Evolutionary conservation across 1,140 invertebrate genomes (phyloP).

Genomic region (Delia radicum): DNA sequence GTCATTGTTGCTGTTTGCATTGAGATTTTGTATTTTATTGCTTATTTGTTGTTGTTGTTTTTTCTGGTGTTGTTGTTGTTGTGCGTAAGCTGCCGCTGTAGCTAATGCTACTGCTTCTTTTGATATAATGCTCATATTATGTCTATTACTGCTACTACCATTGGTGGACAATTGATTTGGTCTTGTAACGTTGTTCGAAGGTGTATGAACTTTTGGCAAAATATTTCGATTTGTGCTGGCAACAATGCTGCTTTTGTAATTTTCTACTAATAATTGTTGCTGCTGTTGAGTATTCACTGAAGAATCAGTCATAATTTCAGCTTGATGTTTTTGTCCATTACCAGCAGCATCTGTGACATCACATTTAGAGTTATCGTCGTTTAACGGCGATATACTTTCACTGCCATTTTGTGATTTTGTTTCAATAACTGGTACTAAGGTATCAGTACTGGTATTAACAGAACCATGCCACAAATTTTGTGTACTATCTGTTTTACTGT

Average conservation of each 20-base stretch:
- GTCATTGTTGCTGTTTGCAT: conserved; percentile 7
- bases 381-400: neutral
- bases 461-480: conserved; percentile 38
- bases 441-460: conserved; percentile 58
- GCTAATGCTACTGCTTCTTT: neutral
- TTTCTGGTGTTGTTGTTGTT: neutral
- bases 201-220: conserved; percentile 25
- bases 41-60: neutral
- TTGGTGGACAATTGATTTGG: conserved; percentile 27
- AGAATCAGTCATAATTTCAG: neutral
- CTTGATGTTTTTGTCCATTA: neutral
- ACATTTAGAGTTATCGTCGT: neutral
- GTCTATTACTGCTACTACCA: neutral
- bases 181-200: neutral
- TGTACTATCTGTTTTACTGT: conserved; percentile 32
- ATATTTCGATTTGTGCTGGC: conserved; percentile 25
- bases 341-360: conserved; percentile 22
- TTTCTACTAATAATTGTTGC: neutral
- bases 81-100: neutral
- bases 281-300: conserved; percentile 3
- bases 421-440: conserved; percentile 51
- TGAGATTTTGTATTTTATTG: conserved; percentile 5
- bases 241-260: neutral
- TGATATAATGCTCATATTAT: too few relatives aligned
- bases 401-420: conserved; percentile 11